Evolutionary conservation across 2,113 vertebrate species (phyloP), one percentile per base, ranked within the genome.

Genomic region (Gyps fulvus): DNA sequence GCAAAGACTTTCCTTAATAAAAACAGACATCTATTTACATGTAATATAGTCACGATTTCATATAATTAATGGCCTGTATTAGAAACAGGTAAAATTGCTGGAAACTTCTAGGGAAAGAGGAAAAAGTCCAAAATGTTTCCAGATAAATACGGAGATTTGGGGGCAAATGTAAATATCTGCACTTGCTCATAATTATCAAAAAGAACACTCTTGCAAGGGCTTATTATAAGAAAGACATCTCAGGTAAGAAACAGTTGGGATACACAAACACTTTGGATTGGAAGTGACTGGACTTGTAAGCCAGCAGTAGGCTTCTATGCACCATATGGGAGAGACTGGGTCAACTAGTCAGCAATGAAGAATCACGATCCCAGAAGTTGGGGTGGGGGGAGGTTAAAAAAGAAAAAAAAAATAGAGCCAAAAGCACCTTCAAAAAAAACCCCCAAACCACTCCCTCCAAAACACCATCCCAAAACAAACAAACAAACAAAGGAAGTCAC

Each of bases 321-420:
- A 36, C 10, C 32, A 25, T 19, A 66, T 10, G 26, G 57, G 31
- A 92, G 34, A 76, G 29, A 87, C 63, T 31, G 15, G 27, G 18
- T 62, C 26, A 83, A 86, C 14, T 25, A 63, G 32, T 13, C 36
- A n/a, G 26, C 36, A 84, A 13, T 23, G 45, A 77, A 69, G 40
- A 87, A 38, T 50, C 18, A 52, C 4, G 34, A 49, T 38, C n/a
- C 20, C 63, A 90, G 21, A 62, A 74, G 45, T 0, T n/a, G 7
- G 2, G 9, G 10, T 3, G 3, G 3, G 4, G 7, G 7, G 2
- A 45, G 5, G 9, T n/a, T 83, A 52, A 78, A 79, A 10, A n/a
- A 25, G 10, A 20, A 59, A 73, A 13, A 50, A 8, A 9, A 38
- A 36, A 3, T 16, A 36, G 12, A 76, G 8, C 22, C 12, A 62